A percentile compares a stretch with the other conserved stretches of the same genome.
These are phyloP conservation scores for Ommatoiulus sabulosus DNA, from an alignment of 2,888 invertebrate genomes.

Conservation along the genomic window DNA sequence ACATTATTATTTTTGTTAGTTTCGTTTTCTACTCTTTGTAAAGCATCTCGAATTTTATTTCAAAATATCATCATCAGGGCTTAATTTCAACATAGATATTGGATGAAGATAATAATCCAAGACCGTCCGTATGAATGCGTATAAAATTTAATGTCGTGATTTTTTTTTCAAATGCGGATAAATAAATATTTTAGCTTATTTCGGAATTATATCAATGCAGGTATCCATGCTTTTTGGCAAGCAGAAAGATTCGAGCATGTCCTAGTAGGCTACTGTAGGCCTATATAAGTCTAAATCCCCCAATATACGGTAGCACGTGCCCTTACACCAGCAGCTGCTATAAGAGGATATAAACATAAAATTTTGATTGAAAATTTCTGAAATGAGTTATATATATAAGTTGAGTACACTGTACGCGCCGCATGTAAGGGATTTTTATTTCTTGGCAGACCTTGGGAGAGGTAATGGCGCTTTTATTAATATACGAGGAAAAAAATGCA, in stretches of 20 bases:
- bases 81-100: too few species aligned
- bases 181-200: background rate
- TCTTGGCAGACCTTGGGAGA: constrained; percentile 17
- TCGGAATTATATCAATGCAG: background rate
- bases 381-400: constrained; percentile 43
- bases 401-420: background rate
- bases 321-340: background rate
- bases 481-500: background rate
- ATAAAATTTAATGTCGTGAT: too few species aligned
- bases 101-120: too few species aligned
- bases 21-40: too few species aligned
- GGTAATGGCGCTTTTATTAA: constrained; percentile 35
- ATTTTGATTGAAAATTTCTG: constrained; percentile 40
- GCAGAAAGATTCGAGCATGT: too few species aligned
- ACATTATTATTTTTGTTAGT: too few species aligned
- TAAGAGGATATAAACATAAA: constrained; percentile 30
- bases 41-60: too few species aligned
- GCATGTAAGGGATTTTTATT: constrained; percentile 34
- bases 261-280: too few species aligned
- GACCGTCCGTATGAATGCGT: too few species aligned
- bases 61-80: too few species aligned
- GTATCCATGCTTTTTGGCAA: too few species aligned
- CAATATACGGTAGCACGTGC: background rate
- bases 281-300: background rate
- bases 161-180: too few species aligned